Base-by-base conservation (phyloP, 2,113 vertebrate species). In the Spea multiplicata region DNA sequence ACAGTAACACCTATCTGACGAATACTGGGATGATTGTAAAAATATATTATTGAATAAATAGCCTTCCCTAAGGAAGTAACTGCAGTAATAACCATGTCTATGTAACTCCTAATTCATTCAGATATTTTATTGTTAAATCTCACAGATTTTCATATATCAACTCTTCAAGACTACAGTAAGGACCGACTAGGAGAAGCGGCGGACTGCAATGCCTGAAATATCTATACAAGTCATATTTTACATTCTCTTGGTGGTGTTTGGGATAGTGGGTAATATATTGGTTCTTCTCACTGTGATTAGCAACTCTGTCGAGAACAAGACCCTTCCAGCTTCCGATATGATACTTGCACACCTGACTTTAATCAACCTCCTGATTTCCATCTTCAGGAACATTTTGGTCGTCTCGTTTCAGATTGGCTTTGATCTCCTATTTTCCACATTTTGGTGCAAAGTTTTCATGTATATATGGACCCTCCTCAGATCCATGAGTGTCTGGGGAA, bases 391-490 rank as follows among this genome's bases (percentile, higher is more conserved):
- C 81, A 62, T 78, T 0, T 71, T 92, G 64, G 85, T 93, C 5
- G 64, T 93, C 78, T 80, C 90, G 65, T 87, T 88, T 14, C 91
- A 93, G 74, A 45, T 84, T 6, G 89, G 90, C 49, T 10, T 88
- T 0, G 68, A 91, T 89, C 74, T 93, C 3, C 88, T 88, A 75
- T 85, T 86, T 2, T 85, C 86, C 57, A 88, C 76, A 68, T 72
- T 73, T 8, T 90, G 86, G 86, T 93, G 93, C 77, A 88, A 84
- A 67, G 59, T 92, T n/a, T 85, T 94, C 80, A 94, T 94, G 92
- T 91, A 88, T 2, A 1, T 91, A 14, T 94, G 92, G 91, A 88
- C 94, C 81, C 92, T 93, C 89, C 81, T 94, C 30, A 90, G 91
- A 30, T 88, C 89, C 0, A 90, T 88, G 57, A 93, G 91, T 2